Conservation (phyloP, 2,888 invertebrate species). For the Suillia variegata region DNA sequence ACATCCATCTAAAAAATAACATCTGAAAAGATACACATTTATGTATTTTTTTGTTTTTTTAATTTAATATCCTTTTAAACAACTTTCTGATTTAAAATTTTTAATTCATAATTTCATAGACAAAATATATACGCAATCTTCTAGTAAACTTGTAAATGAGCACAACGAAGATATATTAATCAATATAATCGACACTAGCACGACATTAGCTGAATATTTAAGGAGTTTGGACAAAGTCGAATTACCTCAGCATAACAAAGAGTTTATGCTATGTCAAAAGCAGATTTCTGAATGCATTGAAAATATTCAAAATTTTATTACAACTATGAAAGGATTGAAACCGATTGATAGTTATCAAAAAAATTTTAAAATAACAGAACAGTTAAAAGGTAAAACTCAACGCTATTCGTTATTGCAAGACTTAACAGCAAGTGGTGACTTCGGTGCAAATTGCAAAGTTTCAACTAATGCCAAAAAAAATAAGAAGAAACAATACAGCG, state of each 20-base stretch:
- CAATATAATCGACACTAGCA: slow-evolving; percentile 18
- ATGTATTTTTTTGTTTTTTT: too few species aligned
- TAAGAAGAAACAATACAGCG: slow-evolving; percentile 7
- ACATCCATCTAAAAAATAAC: too few species aligned
- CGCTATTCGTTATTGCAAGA: too few species aligned
- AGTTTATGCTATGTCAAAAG: not conserved
- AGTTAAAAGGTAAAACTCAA: too few species aligned
- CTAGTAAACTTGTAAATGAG: slow-evolving; percentile 3
- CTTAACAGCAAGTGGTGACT: too few species aligned
- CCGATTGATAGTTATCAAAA: not conserved
- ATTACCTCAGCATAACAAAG: slow-evolving; percentile 2
- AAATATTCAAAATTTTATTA: slow-evolving; percentile 8
- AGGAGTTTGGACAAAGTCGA: too few species aligned
- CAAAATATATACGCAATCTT: slow-evolving; percentile 11
- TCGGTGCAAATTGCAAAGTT: too few species aligned
- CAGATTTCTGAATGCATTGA: not conserved
- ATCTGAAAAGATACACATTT: too few species aligned
- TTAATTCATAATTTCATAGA: slow-evolving; percentile 22
- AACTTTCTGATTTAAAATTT: not conserved
- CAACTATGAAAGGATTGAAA: slow-evolving; percentile 5
- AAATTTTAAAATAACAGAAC: too few species aligned
- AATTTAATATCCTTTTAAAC: not conserved
- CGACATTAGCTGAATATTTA: too few species aligned
- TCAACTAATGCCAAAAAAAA: not conserved
- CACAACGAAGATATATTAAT: slow-evolving; percentile 12